Percentiles rank a stretch among this genome's conserved stretches.
Evolutionary conservation across 92 coral and sea anemone genomes (phyloP).

Genomic region (Siderastrea radians): DNA sequence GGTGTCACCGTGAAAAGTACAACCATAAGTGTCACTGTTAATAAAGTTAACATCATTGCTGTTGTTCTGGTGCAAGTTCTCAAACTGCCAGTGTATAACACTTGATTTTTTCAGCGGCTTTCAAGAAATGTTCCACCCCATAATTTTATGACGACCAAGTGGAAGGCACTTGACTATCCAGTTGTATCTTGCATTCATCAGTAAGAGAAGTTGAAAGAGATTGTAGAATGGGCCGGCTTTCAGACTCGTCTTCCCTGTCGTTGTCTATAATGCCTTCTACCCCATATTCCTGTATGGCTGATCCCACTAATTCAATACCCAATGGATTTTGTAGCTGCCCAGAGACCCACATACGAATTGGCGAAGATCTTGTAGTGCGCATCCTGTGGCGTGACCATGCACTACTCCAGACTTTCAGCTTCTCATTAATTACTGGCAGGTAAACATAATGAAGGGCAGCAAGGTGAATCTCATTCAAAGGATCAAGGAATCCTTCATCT

Average conservation of each 20-base stretch:
- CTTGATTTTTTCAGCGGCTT: slow-evolving; percentile 57
- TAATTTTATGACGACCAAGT: slow-evolving; percentile 44
- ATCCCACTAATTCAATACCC: slow-evolving; percentile 57
- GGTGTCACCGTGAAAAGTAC: not conserved
- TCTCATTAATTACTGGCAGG: slow-evolving; percentile 68
- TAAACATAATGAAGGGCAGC: slow-evolving; percentile 76
- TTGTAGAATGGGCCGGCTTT: slow-evolving; percentile 63
- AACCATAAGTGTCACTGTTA: slow-evolving; percentile 18
- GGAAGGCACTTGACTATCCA: slow-evolving; percentile 59
- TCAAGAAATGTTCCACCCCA: slow-evolving; percentile 71
- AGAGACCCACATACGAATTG: slow-evolving; percentile 76
- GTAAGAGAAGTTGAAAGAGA: slow-evolving; percentile 33
- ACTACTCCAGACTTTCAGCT: slow-evolving; percentile 70
- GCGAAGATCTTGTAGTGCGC: slow-evolving; percentile 79
- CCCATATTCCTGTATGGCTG: slow-evolving; percentile 54
- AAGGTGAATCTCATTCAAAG: slow-evolving; percentile 65
- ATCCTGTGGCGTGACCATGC: slow-evolving; percentile 89
- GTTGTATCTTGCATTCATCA: slow-evolving; percentile 35
- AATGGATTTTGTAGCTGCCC: slow-evolving; percentile 79
- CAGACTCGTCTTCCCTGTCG: slow-evolving; percentile 40
- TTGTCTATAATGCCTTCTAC: slow-evolving; percentile 65
- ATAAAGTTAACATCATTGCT: slow-evolving; percentile 25
- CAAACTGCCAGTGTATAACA: slow-evolving; percentile 32
- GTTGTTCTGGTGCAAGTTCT: slow-evolving; percentile 26
- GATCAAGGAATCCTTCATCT: slow-evolving; percentile 80